These are phyloP conservation scores for Thalassoma bifasciatum DNA, from an alignment of 2,113 vertebrate genomes.

Conservation along the genomic window DNA sequence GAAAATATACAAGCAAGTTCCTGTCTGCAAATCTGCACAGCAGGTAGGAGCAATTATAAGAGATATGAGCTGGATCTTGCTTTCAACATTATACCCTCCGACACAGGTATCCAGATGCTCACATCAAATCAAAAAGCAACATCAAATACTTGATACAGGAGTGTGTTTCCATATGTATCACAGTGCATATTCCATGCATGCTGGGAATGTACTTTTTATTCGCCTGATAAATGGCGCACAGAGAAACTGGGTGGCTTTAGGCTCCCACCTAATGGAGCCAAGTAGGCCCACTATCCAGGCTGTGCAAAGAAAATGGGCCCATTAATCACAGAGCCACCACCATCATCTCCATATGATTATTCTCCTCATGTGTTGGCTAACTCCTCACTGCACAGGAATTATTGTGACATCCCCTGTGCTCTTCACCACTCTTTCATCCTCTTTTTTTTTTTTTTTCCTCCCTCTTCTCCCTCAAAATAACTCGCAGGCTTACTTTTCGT, in stretches of 20 bases:
- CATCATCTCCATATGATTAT: constrained; percentile 81
- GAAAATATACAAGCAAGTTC: constrained; percentile 33
- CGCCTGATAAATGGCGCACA: constrained; percentile 71
- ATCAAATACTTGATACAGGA: background rate
- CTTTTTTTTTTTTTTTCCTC: background rate
- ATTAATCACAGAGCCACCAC: constrained; percentile 78
- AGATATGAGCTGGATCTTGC: background rate
- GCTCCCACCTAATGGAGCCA: constrained; percentile 78
- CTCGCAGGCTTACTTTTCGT: constrained; percentile 64
- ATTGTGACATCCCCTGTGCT: constrained; percentile 57
- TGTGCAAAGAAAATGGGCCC: constrained; percentile 76
- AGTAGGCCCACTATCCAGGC: constrained; percentile 76
- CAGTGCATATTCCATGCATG: constrained; percentile 36
- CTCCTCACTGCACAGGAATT: constrained; percentile 60
- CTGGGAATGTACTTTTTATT: constrained; percentile 51
- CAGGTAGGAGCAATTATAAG: constrained; percentile 40
- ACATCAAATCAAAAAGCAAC: constrained; percentile 25
- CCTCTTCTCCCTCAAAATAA: constrained; percentile 44
- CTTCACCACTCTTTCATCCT: constrained; percentile 33
- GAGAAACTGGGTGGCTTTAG: constrained; percentile 68
- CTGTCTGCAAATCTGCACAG: constrained; percentile 38
- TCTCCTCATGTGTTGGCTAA: constrained; percentile 63
- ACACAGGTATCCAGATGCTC: constrained; percentile 20
- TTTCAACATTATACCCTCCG: constrained; percentile 13
- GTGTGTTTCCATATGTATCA: constrained; percentile 18